Evolutionary conservation across 92 coral and sea anemone species (phyloP), one percentile per base, ranked within the genome.

Genomic region (Micromussa lordhowensis): DNA sequence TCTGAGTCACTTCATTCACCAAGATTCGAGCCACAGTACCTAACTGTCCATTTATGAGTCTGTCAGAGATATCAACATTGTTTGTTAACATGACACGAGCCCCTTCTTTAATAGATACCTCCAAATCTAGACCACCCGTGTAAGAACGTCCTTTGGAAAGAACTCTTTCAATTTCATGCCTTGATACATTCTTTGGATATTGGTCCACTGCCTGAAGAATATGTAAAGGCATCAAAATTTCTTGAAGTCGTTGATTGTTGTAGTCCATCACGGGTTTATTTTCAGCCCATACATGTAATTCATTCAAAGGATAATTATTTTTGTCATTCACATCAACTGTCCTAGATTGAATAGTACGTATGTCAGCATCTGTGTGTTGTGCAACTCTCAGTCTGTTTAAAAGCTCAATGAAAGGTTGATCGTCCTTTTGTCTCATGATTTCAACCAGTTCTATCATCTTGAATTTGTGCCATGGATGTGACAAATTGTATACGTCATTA

Each of bases 31-130:
- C 19, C 3, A 93, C 88, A 30, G 98, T 93, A 24, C 98, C 96
- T 51, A 95, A 66, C 84, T 95, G 98, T 18, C 94, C 98, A 93
- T 95, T 89, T 3, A 92, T 92, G n/a, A 92, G 87, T 89, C 98
- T 91, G 72, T 90, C 95, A 81, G 90, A 53, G 44, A 92, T 92
- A 74, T 89, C 83, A 51, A 92, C 73, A 88, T 94, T 93, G 49
- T 88, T 80, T 14, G 94, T 92, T 61, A 88, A 49, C 94, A 92
- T 92, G 14, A 92, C 92, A 84, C 95, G 88, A 6, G 95, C 88
- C 82, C 68, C 51, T 91, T 95, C 89, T 86, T 93, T 95, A 1
- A 93, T 77, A 14, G 31, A 59, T 9, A 91, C 89, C 82, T 95
- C 90, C 77, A 30, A 75, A 85, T 95, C 93, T 53, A 93, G 94